Evolutionary conservation across 2,888 invertebrate species (phyloP), one percentile per base, ranked within the genome.

Genomic region (Acronicta aceris): DNA sequence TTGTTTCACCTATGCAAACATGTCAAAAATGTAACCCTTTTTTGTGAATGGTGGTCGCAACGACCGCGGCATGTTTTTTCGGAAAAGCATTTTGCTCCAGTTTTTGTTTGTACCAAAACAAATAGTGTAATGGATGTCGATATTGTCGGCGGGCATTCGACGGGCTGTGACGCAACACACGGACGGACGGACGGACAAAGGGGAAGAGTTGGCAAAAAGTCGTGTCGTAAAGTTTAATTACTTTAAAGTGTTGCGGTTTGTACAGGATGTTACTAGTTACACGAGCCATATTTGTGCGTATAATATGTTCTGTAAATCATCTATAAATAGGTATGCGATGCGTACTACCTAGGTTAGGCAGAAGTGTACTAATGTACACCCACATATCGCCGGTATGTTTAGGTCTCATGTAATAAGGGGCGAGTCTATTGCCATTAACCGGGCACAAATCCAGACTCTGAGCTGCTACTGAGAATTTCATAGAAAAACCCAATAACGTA

Each of bases 151-250:
- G 67, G 46, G 49, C 70, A 62, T 38, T 78, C 71, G 47, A 51
- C 62, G 65, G 61, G 75, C 71, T 74, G 75, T 85, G 85, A 83
- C 80, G 87, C 81, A 84, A 86, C 71, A 72, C 54, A 33, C 59
- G 45, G 50, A 51, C 51, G 25, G 74, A 65, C 75, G 61, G 72
- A 55, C 72, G 78, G 75, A 86, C 84, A 86, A 84, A 84, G 81
- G 81, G 81, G 76, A 81, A 84, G 75, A 84, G 82, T 85, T 88
- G 68, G 85, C 88, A 90, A 90, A 89, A 90, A 90, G 66, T 73
- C 17, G 60, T 45, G 66, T 81, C 75, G 82, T 89, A 86, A 89
- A 86, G 59, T 81, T 76, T 81, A 81, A 87, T 86, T 83, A 74
- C 71, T 63, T 58, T 75, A 76, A 56, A 74, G 55, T 65, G 65